Base-by-base conservation (phyloP, 2,888 invertebrate species). In the Xanthorhoe spadicearia region DNA sequence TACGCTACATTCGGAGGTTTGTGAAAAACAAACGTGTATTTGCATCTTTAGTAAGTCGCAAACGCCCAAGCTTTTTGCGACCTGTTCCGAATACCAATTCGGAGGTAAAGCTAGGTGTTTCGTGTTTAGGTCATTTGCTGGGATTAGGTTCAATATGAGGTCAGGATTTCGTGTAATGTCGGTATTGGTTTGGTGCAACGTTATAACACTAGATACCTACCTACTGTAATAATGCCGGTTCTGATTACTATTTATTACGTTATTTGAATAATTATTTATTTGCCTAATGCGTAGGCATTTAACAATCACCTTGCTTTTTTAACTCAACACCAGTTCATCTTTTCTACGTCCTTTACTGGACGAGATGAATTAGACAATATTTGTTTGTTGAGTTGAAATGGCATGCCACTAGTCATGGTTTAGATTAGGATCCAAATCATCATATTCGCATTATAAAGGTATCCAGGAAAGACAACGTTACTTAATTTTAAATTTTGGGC, bases 11-110 rank as follows among this genome's bases (percentile, higher is more conserved):
- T 68, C 32, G 61, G 60, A 66, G 56, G 53, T 61, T 61, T 28
- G 51, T 64, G 61, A 66, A 69, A 69, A 69, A 66, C 69, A 66
- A 69, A 69, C 66, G 64, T 63, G 63, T 57, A 53, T 68, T 65
- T 68, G 59, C 60, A 62, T 65, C 55, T 61, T 59, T 65, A 62
- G 58, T 54, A 62, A 62, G 38, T 58, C 23, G 38, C 56, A 43
- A 43, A 43, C 10, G 38, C 38, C 38, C 38, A 13, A 13, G 13
- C 13, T 43, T 43, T 43, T 43, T 43, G 13, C 38, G 38, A 43
- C 38, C 3, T 13, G 38, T 13, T 13, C 38, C 38, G 38, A 43
- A 43, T 43, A 13, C 38, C 38, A 43, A 60, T 56, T 60, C 51
- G 51, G 53, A 38, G 49, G 54, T 53, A 59, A 59, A 61, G 53